Percentiles rank a stretch among this genome's conserved stretches.
These are phyloP conservation scores for Zootermopsis nevadensis DNA, from an alignment of 2,888 invertebrate species.

Conservation along the genomic window DNA sequence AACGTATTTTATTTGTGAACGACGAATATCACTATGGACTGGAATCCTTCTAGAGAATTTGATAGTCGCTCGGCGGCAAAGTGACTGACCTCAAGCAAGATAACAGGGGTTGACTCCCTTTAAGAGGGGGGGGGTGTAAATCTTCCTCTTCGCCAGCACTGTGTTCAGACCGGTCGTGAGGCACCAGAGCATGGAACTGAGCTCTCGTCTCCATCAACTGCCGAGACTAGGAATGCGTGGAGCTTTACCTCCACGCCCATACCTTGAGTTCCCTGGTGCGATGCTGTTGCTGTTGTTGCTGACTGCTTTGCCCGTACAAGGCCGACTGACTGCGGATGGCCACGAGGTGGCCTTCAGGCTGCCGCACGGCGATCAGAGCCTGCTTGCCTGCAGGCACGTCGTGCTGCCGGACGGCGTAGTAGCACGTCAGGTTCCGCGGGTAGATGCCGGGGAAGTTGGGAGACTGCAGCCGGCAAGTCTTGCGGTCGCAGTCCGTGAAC, in stretches of 20 bases:
- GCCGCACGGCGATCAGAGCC: slow-evolving; percentile 86
- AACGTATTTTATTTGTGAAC: too few relatives aligned
- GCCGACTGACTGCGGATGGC: slow-evolving; percentile 84
- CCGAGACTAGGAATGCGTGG: slow-evolving; percentile 54
- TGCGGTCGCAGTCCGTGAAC: slow-evolving; percentile 92
- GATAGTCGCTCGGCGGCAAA: too few relatives aligned
- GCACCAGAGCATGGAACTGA: slow-evolving; percentile 67
- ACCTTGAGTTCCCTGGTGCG: slow-evolving; percentile 64
- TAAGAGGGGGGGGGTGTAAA: too few relatives aligned
- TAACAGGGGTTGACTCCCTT: too few relatives aligned
- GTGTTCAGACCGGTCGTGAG: too few relatives aligned
- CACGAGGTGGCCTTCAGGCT: slow-evolving; percentile 86
- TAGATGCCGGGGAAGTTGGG: slow-evolving; percentile 94
- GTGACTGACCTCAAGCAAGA: too few relatives aligned
- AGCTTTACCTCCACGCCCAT: slow-evolving; percentile 43
- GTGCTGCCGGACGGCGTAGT: slow-evolving; percentile 88
- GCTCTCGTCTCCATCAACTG: slow-evolving; percentile 67
- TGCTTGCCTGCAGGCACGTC: slow-evolving; percentile 88
- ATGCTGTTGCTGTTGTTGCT: slow-evolving; percentile 63
- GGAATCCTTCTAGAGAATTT: too few relatives aligned
- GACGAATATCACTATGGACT: too few relatives aligned
- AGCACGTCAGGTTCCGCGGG: slow-evolving; percentile 93
- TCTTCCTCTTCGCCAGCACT: too few relatives aligned
- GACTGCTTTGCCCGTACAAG: slow-evolving; percentile 64
- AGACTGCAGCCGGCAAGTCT: slow-evolving; percentile 87